Base-by-base conservation (phyloP, 2,888 invertebrate species). In the Didymodactylos carnosus region DNA sequence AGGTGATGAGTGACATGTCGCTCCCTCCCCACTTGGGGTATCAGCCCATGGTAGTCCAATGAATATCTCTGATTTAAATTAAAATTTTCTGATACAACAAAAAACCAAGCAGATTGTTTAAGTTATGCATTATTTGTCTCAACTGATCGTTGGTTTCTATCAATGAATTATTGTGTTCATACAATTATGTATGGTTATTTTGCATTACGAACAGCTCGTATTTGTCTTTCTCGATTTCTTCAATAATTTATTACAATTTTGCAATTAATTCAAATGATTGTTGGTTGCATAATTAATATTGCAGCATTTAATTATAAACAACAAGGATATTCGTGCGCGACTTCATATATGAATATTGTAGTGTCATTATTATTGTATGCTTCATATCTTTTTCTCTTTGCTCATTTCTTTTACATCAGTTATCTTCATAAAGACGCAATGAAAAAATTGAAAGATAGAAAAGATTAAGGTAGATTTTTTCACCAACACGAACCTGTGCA, bases 221-320 rank as follows among this genome's bases (percentile, higher is more conserved):
- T 84, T 76, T 78, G 79, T 23, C 76, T 82, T 72, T 94, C 94
- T 3, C 81, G 80, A 72, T 80, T 78, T 72, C 87, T 94, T 78
- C 89, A 92, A 76, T 92, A 94, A 89, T 85, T 89, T 78, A 94
- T 97, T 81, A 97, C 95, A 19, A 87, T 88, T 27, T 86, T 92
- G 71, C 95, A 97, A 83, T 87, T 95, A 73, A 85, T 89, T 39
- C 95, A 95, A 86, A 95, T 97, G 94, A 87, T 94, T 71, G 87
- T 92, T 77, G 95, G 95, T 23, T 91, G 91, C 84, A 87, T 88
- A 70, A 89, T 94, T 80, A 94, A 94, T 84, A 85, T 92, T 75
- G 91, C 90, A 88, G 91, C 92, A 2, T 81, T 80, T 76, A 76
- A 78, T 39, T 76, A 79, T 29, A 79, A 81, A 72, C 77, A 77